Evolutionary conservation across 2,888 invertebrate species (phyloP), one percentile per base, ranked within the genome.

Genomic region (Drosophila neutralis): DNA sequence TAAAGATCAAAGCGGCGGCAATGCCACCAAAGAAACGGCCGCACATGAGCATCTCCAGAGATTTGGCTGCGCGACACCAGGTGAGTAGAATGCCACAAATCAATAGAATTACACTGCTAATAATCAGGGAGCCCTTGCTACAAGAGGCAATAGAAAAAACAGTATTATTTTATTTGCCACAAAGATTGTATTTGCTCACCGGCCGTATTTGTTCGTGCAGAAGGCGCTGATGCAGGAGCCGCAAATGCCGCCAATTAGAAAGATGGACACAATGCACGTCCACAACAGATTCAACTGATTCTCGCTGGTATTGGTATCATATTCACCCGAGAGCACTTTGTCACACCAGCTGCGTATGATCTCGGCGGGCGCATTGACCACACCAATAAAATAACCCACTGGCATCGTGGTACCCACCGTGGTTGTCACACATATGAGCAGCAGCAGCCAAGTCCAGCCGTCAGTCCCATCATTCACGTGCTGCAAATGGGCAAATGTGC

Each of bases 191-290:
- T 21, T 6, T 10, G 31, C 76, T 77, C 15, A 91, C 95, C 95
- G 94, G 71, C 97, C 97, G 65, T 95, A 93, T 83, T 93, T 94
- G 92, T 97, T 95, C 31, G 96, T 96, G 27, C 96, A 91, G 89
- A 95, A 94, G 21, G 97, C 96, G 0, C 97, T 97, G 1, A 95
- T 93, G 45, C 98, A 93, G 6, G 98, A 98, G 0, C 98, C 98
- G 29, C 95, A 93, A 82, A 97, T 96, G 48, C 98, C 98, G 8
- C 98, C 98, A 38, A 98, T 95, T 38, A 98, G 94, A 93, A 97
- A 98, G 75, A 98, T 95, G 36, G 98, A 96, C 10, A 98, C 98
- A 29, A 98, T 95, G n/a, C 94, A 93, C 1, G 97, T 95, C 97
- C 97, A 98, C 13, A 98, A 91, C 54, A 97, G 91, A 71, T 95